Conservation (phyloP, 2,888 invertebrate genomes). For the Sarcophaga subvicina region DNA sequence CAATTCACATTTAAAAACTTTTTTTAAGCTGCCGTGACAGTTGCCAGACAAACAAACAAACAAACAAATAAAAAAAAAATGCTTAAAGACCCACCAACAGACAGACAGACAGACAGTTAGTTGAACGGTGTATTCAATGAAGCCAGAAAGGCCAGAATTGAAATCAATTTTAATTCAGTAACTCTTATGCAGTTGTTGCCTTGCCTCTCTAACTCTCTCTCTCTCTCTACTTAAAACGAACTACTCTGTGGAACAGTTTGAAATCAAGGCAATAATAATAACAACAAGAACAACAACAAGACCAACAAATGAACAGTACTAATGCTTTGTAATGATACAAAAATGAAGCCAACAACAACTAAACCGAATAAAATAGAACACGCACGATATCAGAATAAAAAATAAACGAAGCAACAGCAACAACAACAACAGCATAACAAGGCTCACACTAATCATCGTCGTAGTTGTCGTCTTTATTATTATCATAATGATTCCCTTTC, state of each 20-base stretch:
- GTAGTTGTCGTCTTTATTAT: constrained; percentile 32
- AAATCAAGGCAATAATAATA: constrained; percentile 34
- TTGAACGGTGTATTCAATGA: background rate
- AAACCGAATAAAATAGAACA: constrained; percentile 43
- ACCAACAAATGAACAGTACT: background rate
- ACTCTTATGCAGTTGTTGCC: background rate
- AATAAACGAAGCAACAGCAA: background rate
- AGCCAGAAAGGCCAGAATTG: constrained; percentile 39
- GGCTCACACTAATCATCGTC: constrained; percentile 60
- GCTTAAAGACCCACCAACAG: constrained; percentile 22
- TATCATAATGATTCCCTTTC: background rate
- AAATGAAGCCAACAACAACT: background rate
- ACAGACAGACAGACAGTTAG: background rate
- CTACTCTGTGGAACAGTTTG: constrained; percentile 8
- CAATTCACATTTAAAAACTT: constrained; percentile 52
- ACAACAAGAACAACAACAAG: constrained; percentile 21
- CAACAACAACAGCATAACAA: too few relatives aligned
- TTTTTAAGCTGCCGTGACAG: constrained; percentile 67
- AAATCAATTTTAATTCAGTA: constrained; percentile 12
- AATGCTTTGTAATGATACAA: background rate
- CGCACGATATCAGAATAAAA: constrained; percentile 63
- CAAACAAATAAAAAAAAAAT: constrained; percentile 11
- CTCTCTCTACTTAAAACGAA: background rate
- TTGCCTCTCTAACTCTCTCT: background rate
- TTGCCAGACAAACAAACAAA: constrained; percentile 62